phyloP scores from a whole-genome alignment of 2,113 vertebrate genomes.

The Centropus bengalensis region DNA sequence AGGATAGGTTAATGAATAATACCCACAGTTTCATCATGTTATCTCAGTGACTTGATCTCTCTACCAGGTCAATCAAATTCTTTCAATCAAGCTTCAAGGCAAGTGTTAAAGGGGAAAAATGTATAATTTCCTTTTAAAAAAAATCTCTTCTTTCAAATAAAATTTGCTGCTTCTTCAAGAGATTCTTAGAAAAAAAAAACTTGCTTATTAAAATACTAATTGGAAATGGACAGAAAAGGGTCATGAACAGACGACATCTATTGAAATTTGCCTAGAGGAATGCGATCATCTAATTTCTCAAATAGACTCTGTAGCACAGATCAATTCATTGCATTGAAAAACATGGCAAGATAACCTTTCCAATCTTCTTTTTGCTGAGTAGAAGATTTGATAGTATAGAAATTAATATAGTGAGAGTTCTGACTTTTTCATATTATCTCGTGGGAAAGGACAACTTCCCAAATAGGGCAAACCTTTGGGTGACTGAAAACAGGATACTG shows the following conservation, averaged over 20 bases:
- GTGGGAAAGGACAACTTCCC: not conserved
- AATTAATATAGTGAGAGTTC: not conserved
- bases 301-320: not conserved
- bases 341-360: not conserved
- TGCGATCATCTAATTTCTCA: not conserved
- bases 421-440: not conserved
- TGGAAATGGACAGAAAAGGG: not conserved
- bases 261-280: not conserved
- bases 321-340: not conserved
- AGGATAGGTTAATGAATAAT: not conserved
- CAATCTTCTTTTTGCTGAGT: not conserved
- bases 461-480: not conserved
- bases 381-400: not conserved
- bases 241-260: not conserved
- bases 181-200: not conserved
- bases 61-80: not conserved
- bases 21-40: not conserved
- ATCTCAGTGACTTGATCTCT: not conserved
- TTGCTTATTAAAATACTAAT: constrained; percentile 27
- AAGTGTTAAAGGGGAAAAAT: not conserved
- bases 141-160: not conserved
- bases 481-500: not conserved
- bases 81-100: constrained; percentile 7
- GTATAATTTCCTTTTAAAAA: not conserved
- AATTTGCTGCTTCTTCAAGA: not conserved